Base-by-base conservation (phyloP, 2,888 invertebrate species). In the Aphidius colemani region DNA sequence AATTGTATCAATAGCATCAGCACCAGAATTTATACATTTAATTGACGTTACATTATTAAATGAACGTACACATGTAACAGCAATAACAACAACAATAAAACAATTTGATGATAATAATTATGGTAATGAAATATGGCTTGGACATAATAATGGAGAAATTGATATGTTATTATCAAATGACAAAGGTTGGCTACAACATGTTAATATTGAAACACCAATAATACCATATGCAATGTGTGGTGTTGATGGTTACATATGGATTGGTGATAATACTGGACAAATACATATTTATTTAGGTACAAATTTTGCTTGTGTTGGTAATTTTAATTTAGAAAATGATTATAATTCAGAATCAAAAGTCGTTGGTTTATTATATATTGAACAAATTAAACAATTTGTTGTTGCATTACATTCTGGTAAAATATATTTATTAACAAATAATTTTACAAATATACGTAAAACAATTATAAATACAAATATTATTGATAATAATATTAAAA, bases 11-110 rank as follows among this genome's bases (percentile, higher is more conserved):
- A 92, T 96, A 66, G 91, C 93, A 0, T 90, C 92, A 3, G 95
- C 95, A 3, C 96, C 98, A 0, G 98, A 98, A 85, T 96, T 94
- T 84, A 90, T 91, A n/a, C 93, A 94, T 81, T 84, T 96, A 46
- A 84, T 91, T 59, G 95, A 95, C 79, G 89, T 93, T 61, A 88
- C 92, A 45, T 87, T 90, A 0, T 82, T 95, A 66, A 89, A 89
- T 58, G 89, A 89, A 72, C 86, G 87, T 51, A 88, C 89, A 4
- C 86, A 88, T 69, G 88, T 89, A 43, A 87, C 90, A 11, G 88
- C 90, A 4, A 85, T 81, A 7, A 79, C 82, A 2, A 78, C 78
- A 70, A 81, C 81, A 4, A 75, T 73, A 44, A 72, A 78, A 50
- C 74, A 72, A 1, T 63, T 79, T 0, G 78, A 80, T 11, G 82